These are phyloP conservation scores for Tethea ocularis DNA, from an alignment of 2,888 invertebrate species.

Conservation along the genomic window DNA sequence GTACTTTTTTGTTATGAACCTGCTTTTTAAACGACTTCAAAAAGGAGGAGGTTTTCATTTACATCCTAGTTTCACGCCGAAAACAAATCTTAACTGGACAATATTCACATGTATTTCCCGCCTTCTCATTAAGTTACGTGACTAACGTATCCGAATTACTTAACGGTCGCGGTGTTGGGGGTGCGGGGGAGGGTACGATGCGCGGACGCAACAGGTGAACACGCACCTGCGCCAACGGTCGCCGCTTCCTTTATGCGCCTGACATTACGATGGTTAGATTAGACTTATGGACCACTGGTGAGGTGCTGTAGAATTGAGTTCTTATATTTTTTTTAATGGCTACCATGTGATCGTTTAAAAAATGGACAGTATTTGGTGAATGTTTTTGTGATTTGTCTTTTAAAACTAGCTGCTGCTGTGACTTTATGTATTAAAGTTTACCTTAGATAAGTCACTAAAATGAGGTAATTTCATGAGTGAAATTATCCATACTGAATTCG, in stretches of 20 bases:
- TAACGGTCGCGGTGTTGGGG: slow-evolving; percentile 63
- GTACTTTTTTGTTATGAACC: too few relatives aligned
- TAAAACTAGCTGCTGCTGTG: too few relatives aligned
- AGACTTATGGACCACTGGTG: slow-evolving; percentile 43
- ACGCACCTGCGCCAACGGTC: slow-evolving; percentile 76
- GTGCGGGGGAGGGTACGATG: slow-evolving; percentile 24
- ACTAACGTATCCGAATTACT: slow-evolving; percentile 47
- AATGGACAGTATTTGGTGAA: neutral
- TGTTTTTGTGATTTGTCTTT: neutral
- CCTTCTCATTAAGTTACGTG: slow-evolving; percentile 45
- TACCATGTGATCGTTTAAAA: neutral
- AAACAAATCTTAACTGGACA: neutral
- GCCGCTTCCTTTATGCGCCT: slow-evolving; percentile 65
- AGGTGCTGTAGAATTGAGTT: slow-evolving; percentile 13
- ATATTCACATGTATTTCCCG: neutral
- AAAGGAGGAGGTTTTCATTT: too few relatives aligned
- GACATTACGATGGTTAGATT: slow-evolving; percentile 75
- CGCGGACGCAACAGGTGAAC: slow-evolving; percentile 72
- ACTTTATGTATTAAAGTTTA: too few relatives aligned
- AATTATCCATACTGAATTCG: too few relatives aligned
- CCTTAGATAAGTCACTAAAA: too few relatives aligned
- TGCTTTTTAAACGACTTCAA: too few relatives aligned
- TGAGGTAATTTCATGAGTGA: neutral
- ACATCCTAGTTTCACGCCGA: neutral
- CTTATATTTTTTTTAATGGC: neutral